These are phyloP conservation scores for Caenorhabditis inopinata DNA, from an alignment of 1,140 invertebrate species.

Conservation along the genomic window DNA sequence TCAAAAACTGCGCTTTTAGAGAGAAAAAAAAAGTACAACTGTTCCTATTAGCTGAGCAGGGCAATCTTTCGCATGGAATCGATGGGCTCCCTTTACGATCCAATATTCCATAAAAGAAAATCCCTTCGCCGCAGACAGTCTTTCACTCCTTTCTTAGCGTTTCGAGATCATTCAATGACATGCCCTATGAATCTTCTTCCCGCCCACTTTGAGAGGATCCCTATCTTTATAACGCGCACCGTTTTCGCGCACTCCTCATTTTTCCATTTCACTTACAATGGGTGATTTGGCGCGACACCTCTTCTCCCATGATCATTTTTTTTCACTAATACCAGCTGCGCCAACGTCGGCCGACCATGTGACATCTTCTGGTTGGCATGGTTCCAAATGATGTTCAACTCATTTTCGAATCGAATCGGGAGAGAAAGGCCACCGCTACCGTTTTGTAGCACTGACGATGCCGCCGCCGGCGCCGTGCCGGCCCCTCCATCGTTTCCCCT, in stretches of 20 bases:
- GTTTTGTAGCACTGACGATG: not conserved
- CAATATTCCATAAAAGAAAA: no score
- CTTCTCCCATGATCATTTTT: not conserved
- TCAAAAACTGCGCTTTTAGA: no score
- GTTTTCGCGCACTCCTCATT: not conserved
- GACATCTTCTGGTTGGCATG: not conserved
- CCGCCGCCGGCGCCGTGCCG: no score
- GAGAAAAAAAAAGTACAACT: not conserved
- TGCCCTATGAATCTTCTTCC: no score
- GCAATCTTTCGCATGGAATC: not conserved
- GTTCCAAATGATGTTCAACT: constrained; percentile 26
- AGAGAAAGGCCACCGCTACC: not conserved
- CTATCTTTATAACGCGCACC: not conserved
- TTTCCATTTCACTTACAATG: not conserved
- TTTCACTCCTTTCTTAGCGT: no score
- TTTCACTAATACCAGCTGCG: not conserved
- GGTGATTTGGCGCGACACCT: not conserved
- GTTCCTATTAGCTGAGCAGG: not conserved
- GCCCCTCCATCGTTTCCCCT: not conserved
- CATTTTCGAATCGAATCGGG: not conserved
- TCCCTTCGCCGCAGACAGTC: no score
- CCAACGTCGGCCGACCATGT: not conserved
- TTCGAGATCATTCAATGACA: no score
- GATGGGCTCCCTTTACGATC: no score
- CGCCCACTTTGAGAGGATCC: not conserved